Base-by-base conservation (phyloP, 2,797 vertebrate genomes). In the Myotis planiceps region DNA sequence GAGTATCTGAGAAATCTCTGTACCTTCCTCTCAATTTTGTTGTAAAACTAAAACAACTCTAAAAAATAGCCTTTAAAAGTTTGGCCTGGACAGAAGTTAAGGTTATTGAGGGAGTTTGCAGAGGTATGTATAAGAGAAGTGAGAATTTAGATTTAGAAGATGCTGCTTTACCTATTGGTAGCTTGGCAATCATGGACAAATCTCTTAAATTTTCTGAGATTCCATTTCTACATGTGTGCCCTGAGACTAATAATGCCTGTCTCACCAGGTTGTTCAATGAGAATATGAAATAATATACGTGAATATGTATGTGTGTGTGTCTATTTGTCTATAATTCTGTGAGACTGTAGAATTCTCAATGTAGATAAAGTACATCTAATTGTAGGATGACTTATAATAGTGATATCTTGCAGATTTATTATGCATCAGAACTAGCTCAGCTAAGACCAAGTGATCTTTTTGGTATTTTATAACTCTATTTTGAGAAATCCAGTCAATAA, bases 401-500 rank as follows among this genome's bases (percentile, higher is more conserved):
- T 29, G 9, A 32, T 49, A 39, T 39, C 34, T 74, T 75, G 1
- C 10, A 80, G 10, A 39, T 60, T 45, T 27, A 85, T 69, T 81
- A 75, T 81, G 4, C 45, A 63, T 58, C 58, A 81, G 6, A n/a
- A 83, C 60, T 39, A 95, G 39, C 42, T 84, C 15, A 74, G 3
- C n/a, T 87, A 76, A 89, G 7, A 75, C 12, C 5, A 60, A 69
- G 32, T 58, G 9, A 14, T 27, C 37, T 58, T 65, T 90, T 75
- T 37, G 0, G 1, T 45, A 78, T 72, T 69, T 88, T 29, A 45
- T 63, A 78, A 55, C 18, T 76, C 55, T 75, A 14, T 60, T 96
- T 94, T 82, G 58, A 92, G 95, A 87, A 82, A 92, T 18, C 15
- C 32, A 80, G 12, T 42, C 23, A 45, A 18, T 88, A n/a, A 78